Evolutionary conservation across 2,888 invertebrate species (phyloP), one percentile per base, ranked within the genome.

Genomic region (Crepidodera aurea): DNA sequence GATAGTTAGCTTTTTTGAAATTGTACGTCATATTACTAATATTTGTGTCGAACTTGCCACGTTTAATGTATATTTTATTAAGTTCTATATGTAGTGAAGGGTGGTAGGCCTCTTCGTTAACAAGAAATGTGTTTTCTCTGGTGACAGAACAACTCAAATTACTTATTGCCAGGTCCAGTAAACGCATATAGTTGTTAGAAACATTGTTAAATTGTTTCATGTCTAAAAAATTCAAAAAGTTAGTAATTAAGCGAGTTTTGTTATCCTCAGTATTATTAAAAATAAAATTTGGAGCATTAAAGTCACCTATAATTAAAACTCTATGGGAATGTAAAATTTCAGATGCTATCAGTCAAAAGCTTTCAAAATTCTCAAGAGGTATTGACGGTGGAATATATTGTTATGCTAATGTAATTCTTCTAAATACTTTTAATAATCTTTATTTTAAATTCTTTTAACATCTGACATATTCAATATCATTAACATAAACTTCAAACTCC

Each of bases 1-100:
- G 13, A 42, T 25, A 54, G 25, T 42, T 27, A 27, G 54, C 54
- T 42, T 27, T 54, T 27, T 39, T 54, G 22, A 54, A 40, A 8
- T 54, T 54, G 16, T 27, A 54, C 10, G 42, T 54, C 7, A 42
- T 42, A 13, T 10, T 13, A n/a, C 13, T 42, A 12, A 37, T 7
- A 5, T 12, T 27, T 12, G 29, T 50, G 8, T 12, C 8, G 13
- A 50, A 5, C n/a, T 13, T 29, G 1, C 29, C 2, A 8, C 15
- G n/a, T 22, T 19, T 29, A 6, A 1, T 15, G 19, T 19, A 29
- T n/a, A 22, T n/a, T 13, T 15, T 25, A 15, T 48, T 19, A n/a
- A 25, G 13, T 29, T 4, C 15, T 2, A 50, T 50, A 16, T 10
- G 19, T 29, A 50, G 13, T 19, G 50, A 50, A 8, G 50, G 50